Base-by-base conservation (phyloP, 2,113 vertebrate genomes). In the Tyrannus savana region DNA sequence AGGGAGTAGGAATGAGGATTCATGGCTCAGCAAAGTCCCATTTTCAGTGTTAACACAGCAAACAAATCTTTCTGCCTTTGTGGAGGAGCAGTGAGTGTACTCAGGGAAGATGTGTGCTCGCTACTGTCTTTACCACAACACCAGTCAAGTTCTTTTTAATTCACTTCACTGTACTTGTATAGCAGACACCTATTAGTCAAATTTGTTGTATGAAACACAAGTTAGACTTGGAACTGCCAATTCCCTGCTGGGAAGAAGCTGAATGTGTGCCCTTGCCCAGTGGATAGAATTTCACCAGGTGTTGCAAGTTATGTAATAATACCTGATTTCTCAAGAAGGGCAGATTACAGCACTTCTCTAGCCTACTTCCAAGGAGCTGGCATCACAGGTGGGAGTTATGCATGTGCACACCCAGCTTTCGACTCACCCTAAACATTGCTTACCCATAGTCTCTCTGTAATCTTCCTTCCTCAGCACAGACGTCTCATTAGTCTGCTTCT, bases 401-500 rank as follows among this genome's bases (percentile, higher is more conserved):
- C 77, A 63, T 89, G 86, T 93, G 95, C 91, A 93, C 94, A 93
- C 94, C 96, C 92, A 94, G 89, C 74, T 94, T 89, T 82, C 74
- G 67, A 94, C 88, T 93, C 94, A 47, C 93, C 89, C 85, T 93
- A 96, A 90, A 93, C 80, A 85, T 77, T 92, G 78, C 95, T 96
- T 95, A 89, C 79, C 96, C 27, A 1, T 49, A 94, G 88, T 55
- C 62, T 93, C 95, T 94, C 92, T 96, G 92, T 96, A 96, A 96
- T 95, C 92, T 94, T 97, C 89, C 82, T 84, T 72, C 77, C 84
- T 94, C 93, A 80, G 84, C 86, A 77, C 84, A 94, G 90, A 95
- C 86, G 15, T 96, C 89, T 96, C 90, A 96, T 96, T 97, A 96
- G 92, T 95, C 95, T 96, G 72, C 89, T 91, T 50, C 91, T 95